A percentile compares a stretch with the other conserved stretches of the same genome.
Evolutionary conservation across 2,888 invertebrate genomes (phyloP).

Genomic region (Diogma glabrata): DNA sequence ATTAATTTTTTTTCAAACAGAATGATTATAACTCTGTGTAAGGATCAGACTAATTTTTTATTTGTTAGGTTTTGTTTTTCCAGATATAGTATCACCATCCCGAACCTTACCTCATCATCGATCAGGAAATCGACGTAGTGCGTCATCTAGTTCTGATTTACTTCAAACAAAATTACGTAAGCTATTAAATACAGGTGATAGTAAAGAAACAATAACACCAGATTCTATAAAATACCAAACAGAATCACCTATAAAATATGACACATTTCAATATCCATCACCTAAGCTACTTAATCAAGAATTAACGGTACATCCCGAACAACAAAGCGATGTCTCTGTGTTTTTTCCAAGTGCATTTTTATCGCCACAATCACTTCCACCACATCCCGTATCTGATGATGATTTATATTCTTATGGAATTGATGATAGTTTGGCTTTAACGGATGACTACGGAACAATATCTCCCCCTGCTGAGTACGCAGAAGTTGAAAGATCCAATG

Average conservation of each 20-base stretch:
- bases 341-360: constrained; percentile 32
- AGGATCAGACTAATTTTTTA: neutral
- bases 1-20: too few species aligned
- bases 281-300: constrained; percentile 18
- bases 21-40: neutral
- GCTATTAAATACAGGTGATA: constrained; percentile 47
- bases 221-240: constrained; percentile 19
- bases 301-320: constrained; percentile 23
- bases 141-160: constrained; percentile 43
- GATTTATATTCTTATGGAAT: constrained; percentile 29
- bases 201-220: constrained; percentile 32
- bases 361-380: constrained; percentile 30
- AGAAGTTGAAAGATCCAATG: constrained; percentile 28
- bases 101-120: constrained; percentile 34
- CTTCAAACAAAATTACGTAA: constrained; percentile 68
- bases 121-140: constrained; percentile 39
- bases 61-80: neutral
- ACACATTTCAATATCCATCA: constrained; percentile 23
- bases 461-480: constrained; percentile 65
- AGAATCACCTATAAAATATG: constrained; percentile 21
- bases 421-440: constrained; percentile 33
- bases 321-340: constrained; percentile 23
- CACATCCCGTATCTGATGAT: constrained; percentile 24
- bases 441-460: constrained; percentile 45
- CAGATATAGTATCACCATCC: constrained; percentile 33